Conservation (phyloP, 2,888 invertebrate species). For the Zhuqinia jingwanae region DNA sequence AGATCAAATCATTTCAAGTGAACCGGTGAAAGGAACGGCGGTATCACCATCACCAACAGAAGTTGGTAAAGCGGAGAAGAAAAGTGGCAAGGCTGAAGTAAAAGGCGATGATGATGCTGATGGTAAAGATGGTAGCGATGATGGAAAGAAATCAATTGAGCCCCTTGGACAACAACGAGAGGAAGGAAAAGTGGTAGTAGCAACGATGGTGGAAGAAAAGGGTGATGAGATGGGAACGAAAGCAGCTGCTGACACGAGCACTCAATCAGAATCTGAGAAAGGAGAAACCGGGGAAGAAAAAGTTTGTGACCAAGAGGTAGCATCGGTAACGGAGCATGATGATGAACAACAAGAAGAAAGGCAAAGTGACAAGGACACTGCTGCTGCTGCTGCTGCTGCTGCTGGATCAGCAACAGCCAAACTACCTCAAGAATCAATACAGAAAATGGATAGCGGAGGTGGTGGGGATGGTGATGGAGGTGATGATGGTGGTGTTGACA, state of each 20-base stretch:
- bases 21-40: slow-evolving; percentile 1
- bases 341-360: slow-evolving; percentile 11
- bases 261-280: slow-evolving; percentile 40
- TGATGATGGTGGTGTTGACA: background rate
- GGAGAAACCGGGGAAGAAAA: slow-evolving; percentile 35
- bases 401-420: too few species aligned
- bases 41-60: background rate
- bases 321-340: slow-evolving; percentile 49
- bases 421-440: slow-evolving; percentile 14
- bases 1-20: slow-evolving; percentile 45
- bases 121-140: slow-evolving; percentile 56
- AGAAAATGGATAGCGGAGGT: slow-evolving; percentile 35
- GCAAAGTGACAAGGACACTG: slow-evolving; percentile 42
- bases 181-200: slow-evolving; percentile 48
- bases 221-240: slow-evolving; percentile 42
- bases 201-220: slow-evolving; percentile 20
- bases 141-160: slow-evolving; percentile 52
- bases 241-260: slow-evolving; percentile 45
- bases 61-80: background rate
- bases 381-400: background rate
- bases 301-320: background rate
- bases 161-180: slow-evolving; percentile 44
- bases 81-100: slow-evolving; percentile 57
- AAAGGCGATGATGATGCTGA: slow-evolving; percentile 62
- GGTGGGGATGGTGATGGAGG: background rate